These are phyloP conservation scores for Oppia nitens DNA, from an alignment of 1,140 invertebrate species.

Conservation along the genomic window DNA sequence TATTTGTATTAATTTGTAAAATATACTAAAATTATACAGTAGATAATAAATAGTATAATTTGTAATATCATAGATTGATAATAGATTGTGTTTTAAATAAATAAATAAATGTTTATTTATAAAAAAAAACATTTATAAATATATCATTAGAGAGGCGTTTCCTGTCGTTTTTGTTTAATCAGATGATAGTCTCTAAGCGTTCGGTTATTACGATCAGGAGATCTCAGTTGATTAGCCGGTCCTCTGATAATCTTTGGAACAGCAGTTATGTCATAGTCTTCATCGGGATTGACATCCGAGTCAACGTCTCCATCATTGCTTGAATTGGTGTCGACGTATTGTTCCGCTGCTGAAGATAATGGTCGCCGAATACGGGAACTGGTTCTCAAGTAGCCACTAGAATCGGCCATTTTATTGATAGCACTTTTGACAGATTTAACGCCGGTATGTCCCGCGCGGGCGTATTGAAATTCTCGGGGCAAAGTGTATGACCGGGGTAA, in stretches of 20 bases:
- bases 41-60: too few species aligned
- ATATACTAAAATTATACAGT: too few species aligned
- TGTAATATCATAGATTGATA: too few species aligned
- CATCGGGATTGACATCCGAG: conserved; percentile 13
- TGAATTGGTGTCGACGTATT: conserved; percentile 54
- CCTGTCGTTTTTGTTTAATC: neutral
- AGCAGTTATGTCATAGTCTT: neutral
- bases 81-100: too few species aligned
- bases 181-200: neutral
- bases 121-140: too few species aligned
- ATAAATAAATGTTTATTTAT: too few species aligned
- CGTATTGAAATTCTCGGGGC: conserved; percentile 65
- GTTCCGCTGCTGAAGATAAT: conserved; percentile 26
- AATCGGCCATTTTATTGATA: neutral
- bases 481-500: conserved; percentile 62
- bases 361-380: neutral
- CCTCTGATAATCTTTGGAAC: neutral
- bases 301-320: conserved; percentile 45
- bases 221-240: neutral
- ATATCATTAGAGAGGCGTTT: neutral
- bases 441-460: conserved; percentile 22
- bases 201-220: neutral
- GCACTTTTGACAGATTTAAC: neutral
- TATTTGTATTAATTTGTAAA: too few species aligned
- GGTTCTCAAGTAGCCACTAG: neutral